phyloP scores from a whole-genome alignment of 2,113 vertebrate species.

The Gadus macrocephalus region DNA sequence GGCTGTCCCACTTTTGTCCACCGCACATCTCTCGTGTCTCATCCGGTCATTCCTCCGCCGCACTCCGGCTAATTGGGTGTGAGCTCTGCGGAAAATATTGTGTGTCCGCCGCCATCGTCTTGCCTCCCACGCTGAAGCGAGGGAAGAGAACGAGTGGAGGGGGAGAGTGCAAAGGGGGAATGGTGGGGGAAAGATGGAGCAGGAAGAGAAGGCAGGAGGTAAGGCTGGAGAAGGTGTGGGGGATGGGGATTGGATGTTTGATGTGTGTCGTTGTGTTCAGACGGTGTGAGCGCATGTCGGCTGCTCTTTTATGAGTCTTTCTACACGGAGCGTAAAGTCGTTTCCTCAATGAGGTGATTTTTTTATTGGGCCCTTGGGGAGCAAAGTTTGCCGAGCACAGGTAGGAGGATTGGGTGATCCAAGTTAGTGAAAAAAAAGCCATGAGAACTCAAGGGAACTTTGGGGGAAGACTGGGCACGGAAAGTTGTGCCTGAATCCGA shows the following conservation, averaged over 20 bases:
- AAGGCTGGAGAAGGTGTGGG: slow-evolving; percentile 19
- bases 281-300: no score
- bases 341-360: no score
- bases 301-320: slow-evolving; percentile 6
- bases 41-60: slow-evolving; percentile 52
- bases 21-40: slow-evolving; percentile 32
- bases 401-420: no score
- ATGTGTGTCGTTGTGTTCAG: not conserved
- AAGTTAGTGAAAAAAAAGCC: no score
- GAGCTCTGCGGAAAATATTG: slow-evolving; percentile 41
- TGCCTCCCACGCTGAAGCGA: slow-evolving; percentile 42
- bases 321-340: slow-evolving; percentile 27
- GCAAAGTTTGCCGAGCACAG: no score
- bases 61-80: slow-evolving; percentile 59
- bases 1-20: slow-evolving; percentile 58
- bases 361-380: no score
- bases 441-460: no score
- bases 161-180: slow-evolving; percentile 28
- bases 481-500: no score
- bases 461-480: no score
- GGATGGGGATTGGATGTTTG: slow-evolving; percentile 11
- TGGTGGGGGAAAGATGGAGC: slow-evolving; percentile 45
- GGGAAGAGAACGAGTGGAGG: slow-evolving; percentile 29
- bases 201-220: slow-evolving; percentile 49
- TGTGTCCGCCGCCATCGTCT: slow-evolving; percentile 13